Evolutionary conservation across 92 coral and sea anemone species (phyloP).

Genomic region (Porites lobata): DNA sequence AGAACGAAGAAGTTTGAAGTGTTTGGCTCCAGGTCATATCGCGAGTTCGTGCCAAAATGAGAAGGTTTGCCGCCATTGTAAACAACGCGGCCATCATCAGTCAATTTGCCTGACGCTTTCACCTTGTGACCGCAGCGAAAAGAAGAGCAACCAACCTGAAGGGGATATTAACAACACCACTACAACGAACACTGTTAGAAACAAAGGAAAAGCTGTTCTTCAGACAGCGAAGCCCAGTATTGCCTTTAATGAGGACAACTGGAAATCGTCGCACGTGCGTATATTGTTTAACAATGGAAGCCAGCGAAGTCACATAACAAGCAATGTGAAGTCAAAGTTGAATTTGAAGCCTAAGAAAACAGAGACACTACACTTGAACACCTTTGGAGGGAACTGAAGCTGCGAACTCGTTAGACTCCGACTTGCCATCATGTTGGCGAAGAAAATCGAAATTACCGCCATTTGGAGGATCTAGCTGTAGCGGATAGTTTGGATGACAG

Average conservation of each 20-base stretch:
- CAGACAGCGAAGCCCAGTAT: not conserved
- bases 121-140: no score
- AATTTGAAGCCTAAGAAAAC: conserved; percentile 42
- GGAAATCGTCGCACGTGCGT: conserved; percentile 11
- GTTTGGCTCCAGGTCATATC: conserved; percentile 15
- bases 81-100: conserved; percentile 14
- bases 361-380: conserved; percentile 44
- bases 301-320: conserved; percentile 23
- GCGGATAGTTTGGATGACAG: no score
- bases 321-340: conserved; percentile 44
- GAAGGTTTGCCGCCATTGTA: conserved; percentile 32
- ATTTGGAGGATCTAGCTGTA: no score
- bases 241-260: not conserved
- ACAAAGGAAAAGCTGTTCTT: not conserved
- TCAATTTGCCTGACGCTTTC: not conserved
- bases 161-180: not conserved
- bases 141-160: conserved; percentile 17
- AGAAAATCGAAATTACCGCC: no score
- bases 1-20: conserved; percentile 5
- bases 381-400: conserved; percentile 50
- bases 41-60: conserved; percentile 8
- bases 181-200: not conserved
- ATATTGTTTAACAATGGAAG: conserved; percentile 41
- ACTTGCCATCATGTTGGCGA: no score
- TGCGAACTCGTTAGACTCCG: conserved; percentile 48